phyloP scores from a whole-genome alignment of 2,888 invertebrate genomes.

The Clitarchus hookeri region DNA sequence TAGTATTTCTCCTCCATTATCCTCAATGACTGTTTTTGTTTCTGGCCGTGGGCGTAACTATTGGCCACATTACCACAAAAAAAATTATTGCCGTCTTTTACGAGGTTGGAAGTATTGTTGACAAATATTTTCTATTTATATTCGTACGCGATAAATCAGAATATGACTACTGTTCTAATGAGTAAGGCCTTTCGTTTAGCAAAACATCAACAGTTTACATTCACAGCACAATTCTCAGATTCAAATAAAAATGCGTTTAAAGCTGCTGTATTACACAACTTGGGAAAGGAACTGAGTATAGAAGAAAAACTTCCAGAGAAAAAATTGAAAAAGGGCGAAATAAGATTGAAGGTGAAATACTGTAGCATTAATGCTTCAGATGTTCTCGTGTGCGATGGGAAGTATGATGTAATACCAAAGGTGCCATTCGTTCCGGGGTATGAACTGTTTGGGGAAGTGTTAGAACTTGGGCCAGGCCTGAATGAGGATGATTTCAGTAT shows the following conservation, averaged over 20 bases:
- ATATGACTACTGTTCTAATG: background rate
- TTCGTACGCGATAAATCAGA: too few species aligned
- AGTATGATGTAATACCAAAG: slow-evolving; percentile 53
- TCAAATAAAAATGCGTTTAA: slow-evolving; percentile 48
- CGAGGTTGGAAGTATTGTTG: too few species aligned
- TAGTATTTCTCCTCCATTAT: too few species aligned
- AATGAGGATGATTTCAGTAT: slow-evolving; percentile 55
- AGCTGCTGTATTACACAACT: slow-evolving; percentile 60
- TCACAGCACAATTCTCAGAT: background rate
- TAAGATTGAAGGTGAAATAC: slow-evolving; percentile 62
- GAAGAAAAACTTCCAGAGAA: slow-evolving; percentile 54
- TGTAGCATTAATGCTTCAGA: slow-evolving; percentile 70
- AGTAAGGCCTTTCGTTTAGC: background rate
- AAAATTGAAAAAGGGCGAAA: slow-evolving; percentile 57
- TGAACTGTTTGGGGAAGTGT: slow-evolving; percentile 66
- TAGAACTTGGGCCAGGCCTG: slow-evolving; percentile 59
- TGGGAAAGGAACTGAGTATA: slow-evolving; percentile 58
- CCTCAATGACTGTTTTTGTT: too few species aligned
- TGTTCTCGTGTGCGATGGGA: slow-evolving; percentile 59
- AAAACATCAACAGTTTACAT: background rate
- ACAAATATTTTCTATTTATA: too few species aligned
- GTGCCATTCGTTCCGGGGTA: slow-evolving; percentile 67
- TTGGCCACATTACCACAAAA: too few species aligned
- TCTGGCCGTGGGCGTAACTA: too few species aligned
- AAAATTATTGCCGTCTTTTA: too few species aligned